Percentiles rank a stretch among this genome's conserved stretches.
Conservation (phyloP, 2,797 vertebrate genomes). For the Siniperca undulata region DNA sequence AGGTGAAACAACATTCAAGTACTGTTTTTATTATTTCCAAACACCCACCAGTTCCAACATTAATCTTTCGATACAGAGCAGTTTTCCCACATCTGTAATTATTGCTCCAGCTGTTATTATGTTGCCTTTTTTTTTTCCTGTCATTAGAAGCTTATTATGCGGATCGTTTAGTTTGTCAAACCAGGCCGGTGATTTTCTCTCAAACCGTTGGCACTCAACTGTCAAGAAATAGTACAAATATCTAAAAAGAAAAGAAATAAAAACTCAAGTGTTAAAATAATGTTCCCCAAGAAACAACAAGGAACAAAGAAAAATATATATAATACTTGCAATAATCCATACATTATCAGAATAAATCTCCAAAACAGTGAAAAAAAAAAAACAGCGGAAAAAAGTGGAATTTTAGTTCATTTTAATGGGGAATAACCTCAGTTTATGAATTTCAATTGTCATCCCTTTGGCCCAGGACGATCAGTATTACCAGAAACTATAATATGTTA, state of each 20-base stretch:
- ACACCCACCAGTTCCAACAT: conserved; percentile 60
- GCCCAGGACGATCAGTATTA: background rate
- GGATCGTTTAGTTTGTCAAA: conserved; percentile 58
- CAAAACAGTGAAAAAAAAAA: conserved; percentile 24
- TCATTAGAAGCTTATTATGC: conserved; percentile 58
- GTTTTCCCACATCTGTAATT: conserved; percentile 53
- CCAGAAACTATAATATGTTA: background rate
- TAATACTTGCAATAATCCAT: conserved; percentile 72
- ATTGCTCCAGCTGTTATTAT: conserved; percentile 66
- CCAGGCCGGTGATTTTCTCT: conserved; percentile 28
- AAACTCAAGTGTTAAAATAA: conserved; percentile 59
- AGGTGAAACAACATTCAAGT: conserved; percentile 62
- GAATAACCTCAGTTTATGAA: conserved; percentile 31
- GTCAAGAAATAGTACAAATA: conserved; percentile 62
- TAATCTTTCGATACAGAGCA: conserved; percentile 49
- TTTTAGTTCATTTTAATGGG: conserved; percentile 46
- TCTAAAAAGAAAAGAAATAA: conserved; percentile 60
- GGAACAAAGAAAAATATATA: conserved; percentile 47
- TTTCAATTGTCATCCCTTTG: background rate
- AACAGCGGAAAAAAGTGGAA: conserved; percentile 34
- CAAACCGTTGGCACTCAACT: conserved; percentile 65
- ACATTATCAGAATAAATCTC: conserved; percentile 64
- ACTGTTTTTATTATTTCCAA: conserved; percentile 73
- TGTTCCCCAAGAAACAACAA: conserved; percentile 55
- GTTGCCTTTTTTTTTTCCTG: conserved; percentile 17